phyloP scores from a whole-genome alignment of 1,140 invertebrate genomes.

The Cyphomyrmex costatus region DNA sequence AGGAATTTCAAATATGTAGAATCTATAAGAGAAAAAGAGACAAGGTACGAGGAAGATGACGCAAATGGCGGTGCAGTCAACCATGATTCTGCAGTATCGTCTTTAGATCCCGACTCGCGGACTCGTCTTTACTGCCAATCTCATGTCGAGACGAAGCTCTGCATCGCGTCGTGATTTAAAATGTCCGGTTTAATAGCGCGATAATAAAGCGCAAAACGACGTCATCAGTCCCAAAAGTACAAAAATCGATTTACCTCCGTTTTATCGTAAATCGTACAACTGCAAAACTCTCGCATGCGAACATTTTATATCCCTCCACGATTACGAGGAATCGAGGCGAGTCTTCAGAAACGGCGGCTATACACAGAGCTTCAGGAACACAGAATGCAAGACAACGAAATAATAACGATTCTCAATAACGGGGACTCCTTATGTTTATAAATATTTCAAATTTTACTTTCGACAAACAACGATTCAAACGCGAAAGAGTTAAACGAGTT shows the following conservation, averaged over 20 bases:
- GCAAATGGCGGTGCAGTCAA: not conserved
- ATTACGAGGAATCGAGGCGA: not conserved
- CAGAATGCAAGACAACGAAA: not conserved
- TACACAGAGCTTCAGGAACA: not conserved
- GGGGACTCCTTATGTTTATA: too few species aligned
- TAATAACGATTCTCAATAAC: not conserved
- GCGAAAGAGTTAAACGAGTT: not conserved
- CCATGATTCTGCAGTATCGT: constrained; percentile 26
- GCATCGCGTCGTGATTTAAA: constrained; percentile 41
- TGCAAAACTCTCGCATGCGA: not conserved
- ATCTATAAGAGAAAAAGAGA: constrained; percentile 31
- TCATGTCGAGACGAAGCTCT: constrained; percentile 15
- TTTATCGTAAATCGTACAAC: constrained; percentile 47
- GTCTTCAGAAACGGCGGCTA: not conserved
- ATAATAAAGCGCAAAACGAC: constrained; percentile 48
- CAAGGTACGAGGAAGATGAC: not conserved
- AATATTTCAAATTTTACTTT: not conserved
- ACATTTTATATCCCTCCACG: constrained; percentile 2
- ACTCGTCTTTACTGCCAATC: constrained; percentile 50
- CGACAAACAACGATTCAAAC: constrained; percentile 32
- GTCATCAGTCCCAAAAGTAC: constrained; percentile 57
- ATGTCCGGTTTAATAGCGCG: constrained; percentile 56
- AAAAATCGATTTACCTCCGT: constrained; percentile 60
- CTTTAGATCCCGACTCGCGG: constrained; percentile 14
- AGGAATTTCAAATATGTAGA: constrained; percentile 2